A percentile compares a stretch with the other conserved stretches of the same genome.
Evolutionary conservation across 2,888 invertebrate species (phyloP).

Genomic region (Campoplex nolae): DNA sequence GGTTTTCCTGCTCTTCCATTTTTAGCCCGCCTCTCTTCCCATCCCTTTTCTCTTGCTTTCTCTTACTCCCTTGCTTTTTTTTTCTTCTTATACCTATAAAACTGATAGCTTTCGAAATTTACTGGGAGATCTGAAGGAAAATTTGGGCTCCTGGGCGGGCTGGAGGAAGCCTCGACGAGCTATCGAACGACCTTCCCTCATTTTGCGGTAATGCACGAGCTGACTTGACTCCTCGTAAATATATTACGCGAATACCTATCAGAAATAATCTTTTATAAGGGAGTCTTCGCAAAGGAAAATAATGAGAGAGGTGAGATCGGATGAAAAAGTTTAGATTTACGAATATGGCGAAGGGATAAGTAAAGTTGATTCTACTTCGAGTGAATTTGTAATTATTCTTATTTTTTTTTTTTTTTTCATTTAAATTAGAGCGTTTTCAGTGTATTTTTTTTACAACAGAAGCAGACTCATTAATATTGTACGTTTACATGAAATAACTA

Average conservation of each 20-base stretch:
- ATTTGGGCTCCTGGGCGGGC: constrained; percentile 45
- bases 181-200: constrained; percentile 66
- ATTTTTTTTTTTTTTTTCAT: constrained; percentile 23
- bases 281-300: constrained; percentile 8
- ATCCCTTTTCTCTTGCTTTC: constrained; percentile 1
- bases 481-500: background rate
- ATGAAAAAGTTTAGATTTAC: background rate
- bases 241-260: constrained; percentile 60
- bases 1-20: constrained; percentile 72
- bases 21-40: constrained; percentile 55
- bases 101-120: constrained; percentile 82
- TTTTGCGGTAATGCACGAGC: constrained; percentile 50
- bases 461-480: background rate
- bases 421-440: background rate
- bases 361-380: constrained; percentile 9
- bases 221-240: constrained; percentile 61
- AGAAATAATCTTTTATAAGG: constrained; percentile 57
- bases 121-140: constrained; percentile 67
- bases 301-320: constrained; percentile 3
- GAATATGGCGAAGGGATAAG: constrained; percentile 1
- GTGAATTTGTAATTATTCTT: constrained; percentile 16
- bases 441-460: background rate
- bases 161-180: constrained; percentile 22
- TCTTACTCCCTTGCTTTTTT: constrained; percentile 30
- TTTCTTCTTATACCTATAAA: constrained; percentile 75